Evolutionary conservation across 2,113 vertebrate species (phyloP), one percentile per base, ranked within the genome.

Genomic region (Mesitornis unicolor): DNA sequence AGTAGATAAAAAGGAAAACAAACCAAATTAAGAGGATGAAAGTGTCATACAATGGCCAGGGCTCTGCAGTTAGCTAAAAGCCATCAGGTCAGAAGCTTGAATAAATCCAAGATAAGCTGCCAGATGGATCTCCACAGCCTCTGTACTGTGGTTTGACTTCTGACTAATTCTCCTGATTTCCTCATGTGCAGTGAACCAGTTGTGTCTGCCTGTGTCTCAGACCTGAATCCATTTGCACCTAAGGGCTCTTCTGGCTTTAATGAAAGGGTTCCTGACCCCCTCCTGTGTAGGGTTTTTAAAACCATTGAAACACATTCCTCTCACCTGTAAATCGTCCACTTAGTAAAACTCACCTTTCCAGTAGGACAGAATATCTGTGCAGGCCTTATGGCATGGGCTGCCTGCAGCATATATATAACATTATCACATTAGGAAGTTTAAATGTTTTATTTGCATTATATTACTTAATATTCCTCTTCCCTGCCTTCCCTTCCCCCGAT

Each of bases 181-280:
- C 10, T 70, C 13, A 42, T 11, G 16, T 5, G 4, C 10, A 11
- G 26, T 22, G 50, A 53, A 19, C 5, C 6, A 21, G 0, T 35
- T 48, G 4, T 16, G 2, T 21, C 36, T 61, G 7, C 13, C 12
- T 21, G 45, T 54, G 16, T 1, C 21, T 82, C 40, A 57, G 22
- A 21, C 9, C 9, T 53, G 47, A 53, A 36, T 20, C 28, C 0
- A 0, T 56, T 65, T 90, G 17, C 8, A 19, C 19, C 10, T 40
- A 38, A 40, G 13, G 22, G 15, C 3, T 67, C 38, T 63, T 47
- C 29, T 42, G 11, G 2, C 15, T 40, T 48, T 11, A 21, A 45
- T 10, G 21, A 54, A 65, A 9, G 1, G 1, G 3, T 25, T 75
- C 84, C n/a, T 31, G 8, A 9, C 26, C 6, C 42, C n/a, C 4